Base-by-base conservation (phyloP, 37 sponge, comb jelly and placozoan species). In the Haliclona indistincta region DNA sequence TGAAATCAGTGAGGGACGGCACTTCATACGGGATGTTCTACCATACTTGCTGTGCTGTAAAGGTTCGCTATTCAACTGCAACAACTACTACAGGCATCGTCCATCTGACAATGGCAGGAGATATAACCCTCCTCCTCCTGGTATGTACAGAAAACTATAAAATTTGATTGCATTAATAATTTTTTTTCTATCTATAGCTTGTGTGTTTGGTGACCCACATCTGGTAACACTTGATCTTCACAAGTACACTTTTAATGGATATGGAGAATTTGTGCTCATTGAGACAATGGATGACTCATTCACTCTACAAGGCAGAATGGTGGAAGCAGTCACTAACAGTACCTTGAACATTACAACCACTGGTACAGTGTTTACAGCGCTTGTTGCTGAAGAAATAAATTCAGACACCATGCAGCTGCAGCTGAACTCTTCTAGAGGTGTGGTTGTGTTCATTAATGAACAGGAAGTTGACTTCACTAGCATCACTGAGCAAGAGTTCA, bases 251-350 rank as follows among this genome's bases (percentile, higher is more conserved):
- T 88, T 88, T 61, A 88, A 88, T 76, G 88, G 88, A 13, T 77
- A 77, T 32, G 89, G 89, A 79, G 89, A 89, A 55, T 89, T 79
- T 58, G 63, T 62, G 17, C 58, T 89, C 8, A 83, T 89, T 43
- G 70, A 83, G 49, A 89, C 89, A 47, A 15, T 8, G 7, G 75
- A 78, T 34, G 40, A 83, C 36, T 41, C 26, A 22, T 89, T 89
- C 80, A 83, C 89, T 1, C 70, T 89, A 0, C 89, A 89, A 60
- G 89, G 80, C 36, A 54, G 89, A n/a, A 89, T 89, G 89, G 62
- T 41, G 32, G 69, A 74, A 26, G 76, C 76, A 30, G 17, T 20
- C 7, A 68, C 76, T 42, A 36, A 26, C n/a, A n/a, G n/a, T n/a
- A n/a, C n/a, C n/a, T n/a, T n/a, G n/a, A n/a, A n/a, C n/a, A n/a